A percentile compares a stretch with the other conserved stretches of the same genome.
Evolutionary conservation across 2,797 vertebrate genomes (phyloP).

Genomic region (Sebastes dallii): DNA sequence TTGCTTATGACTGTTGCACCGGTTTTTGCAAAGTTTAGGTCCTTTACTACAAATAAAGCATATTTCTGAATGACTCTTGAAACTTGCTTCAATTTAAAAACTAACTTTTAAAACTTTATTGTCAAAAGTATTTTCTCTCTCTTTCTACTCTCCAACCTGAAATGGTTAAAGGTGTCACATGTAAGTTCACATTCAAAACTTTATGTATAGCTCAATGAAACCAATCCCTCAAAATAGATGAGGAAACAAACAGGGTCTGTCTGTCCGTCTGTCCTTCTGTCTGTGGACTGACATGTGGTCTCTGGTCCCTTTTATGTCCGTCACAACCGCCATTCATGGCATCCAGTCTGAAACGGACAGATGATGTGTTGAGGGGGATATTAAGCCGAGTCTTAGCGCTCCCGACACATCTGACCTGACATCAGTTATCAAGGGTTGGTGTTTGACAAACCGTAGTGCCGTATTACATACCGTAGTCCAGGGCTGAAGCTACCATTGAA

Average conservation of each 20-base stretch:
- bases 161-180: not conserved
- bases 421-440: not conserved
- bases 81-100: not conserved
- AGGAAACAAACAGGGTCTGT: not conserved
- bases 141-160: not conserved
- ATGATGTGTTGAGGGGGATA: conserved; percentile 28
- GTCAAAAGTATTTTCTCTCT: not conserved
- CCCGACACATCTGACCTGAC: conserved; percentile 10
- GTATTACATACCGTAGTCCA: not conserved
- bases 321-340: not conserved
- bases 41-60: not conserved
- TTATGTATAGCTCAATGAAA: too few relatives aligned
- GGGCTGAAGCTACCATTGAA: not conserved
- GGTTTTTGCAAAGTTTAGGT: not conserved
- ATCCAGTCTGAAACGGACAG: conserved; percentile 1
- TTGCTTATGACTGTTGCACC: not conserved
- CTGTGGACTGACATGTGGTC: not conserved
- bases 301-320: not conserved
- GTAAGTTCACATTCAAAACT: not conserved
- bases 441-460: not conserved
- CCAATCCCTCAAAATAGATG: not conserved
- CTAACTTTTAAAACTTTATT: not conserved
- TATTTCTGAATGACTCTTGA: not conserved
- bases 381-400: conserved; percentile 20
- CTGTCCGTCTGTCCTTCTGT: not conserved